Evolutionary conservation across 2,113 vertebrate species (phyloP).

Genomic region (Sardina pilchardus): DNA sequence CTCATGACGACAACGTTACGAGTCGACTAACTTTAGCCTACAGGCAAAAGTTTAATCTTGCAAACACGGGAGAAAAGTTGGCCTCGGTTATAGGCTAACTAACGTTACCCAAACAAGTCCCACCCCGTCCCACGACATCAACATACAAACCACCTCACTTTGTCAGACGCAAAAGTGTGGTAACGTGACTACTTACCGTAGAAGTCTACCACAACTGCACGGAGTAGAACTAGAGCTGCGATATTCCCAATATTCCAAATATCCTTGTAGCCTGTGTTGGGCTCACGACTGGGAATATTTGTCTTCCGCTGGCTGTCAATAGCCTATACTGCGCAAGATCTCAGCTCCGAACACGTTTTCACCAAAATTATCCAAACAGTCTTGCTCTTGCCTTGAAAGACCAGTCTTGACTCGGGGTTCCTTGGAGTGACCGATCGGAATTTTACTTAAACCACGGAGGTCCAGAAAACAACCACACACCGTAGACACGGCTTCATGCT

Average conservation of each 20-base stretch:
- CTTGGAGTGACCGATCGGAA: background rate
- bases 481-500: slow-evolving; percentile 59
- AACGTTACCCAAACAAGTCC: background rate
- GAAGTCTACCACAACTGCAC: background rate
- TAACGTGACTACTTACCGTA: slow-evolving; percentile 2
- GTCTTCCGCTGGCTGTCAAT: background rate
- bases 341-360: background rate
- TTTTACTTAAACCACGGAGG: slow-evolving; percentile 7
- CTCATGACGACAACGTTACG: background rate
- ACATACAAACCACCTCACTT: slow-evolving; percentile 13
- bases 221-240: background rate
- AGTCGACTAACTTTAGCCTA: background rate
- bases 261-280: background rate
- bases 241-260: slow-evolving; percentile 6
- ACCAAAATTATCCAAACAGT: background rate
- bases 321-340: background rate
- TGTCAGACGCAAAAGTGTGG: background rate
- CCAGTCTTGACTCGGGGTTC: background rate
- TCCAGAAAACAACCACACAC: slow-evolving; percentile 46
- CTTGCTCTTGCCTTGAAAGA: background rate
- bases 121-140: slow-evolving; percentile 4
- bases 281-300: background rate
- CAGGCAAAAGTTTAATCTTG: slow-evolving; percentile 5
- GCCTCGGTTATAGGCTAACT: background rate
- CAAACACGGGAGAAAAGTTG: background rate